phyloP scores from a whole-genome alignment of 2,113 vertebrate species.

The Thamnaconus septentrionalis region DNA sequence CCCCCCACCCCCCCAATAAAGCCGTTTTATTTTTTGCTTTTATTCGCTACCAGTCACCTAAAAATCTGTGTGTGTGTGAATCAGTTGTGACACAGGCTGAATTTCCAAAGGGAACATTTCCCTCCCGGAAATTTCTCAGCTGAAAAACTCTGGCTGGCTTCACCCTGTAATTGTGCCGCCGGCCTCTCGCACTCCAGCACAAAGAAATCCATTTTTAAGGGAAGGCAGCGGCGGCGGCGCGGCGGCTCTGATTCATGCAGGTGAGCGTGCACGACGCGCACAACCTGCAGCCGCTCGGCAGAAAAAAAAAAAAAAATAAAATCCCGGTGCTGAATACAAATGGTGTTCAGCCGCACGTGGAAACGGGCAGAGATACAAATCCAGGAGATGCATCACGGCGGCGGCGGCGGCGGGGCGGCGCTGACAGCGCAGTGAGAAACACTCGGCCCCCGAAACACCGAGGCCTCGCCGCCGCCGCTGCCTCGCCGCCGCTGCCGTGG shows the following conservation, averaged over 20 bases:
- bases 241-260: not conserved
- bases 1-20: no score
- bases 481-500: conserved; percentile 15
- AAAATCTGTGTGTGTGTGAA: no score
- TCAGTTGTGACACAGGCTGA: no score
- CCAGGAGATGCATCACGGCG: conserved; percentile 61
- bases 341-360: conserved; percentile 56
- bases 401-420: conserved; percentile 2
- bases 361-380: conserved; percentile 53
- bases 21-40: no score
- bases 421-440: conserved; percentile 67
- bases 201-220: not conserved
- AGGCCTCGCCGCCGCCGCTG: not conserved
- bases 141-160: no score
- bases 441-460: conserved; percentile 42
- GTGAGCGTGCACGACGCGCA: conserved; percentile 40
- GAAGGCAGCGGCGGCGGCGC: not conserved
- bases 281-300: conserved; percentile 15
- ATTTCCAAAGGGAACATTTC: no score
- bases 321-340: conserved; percentile 44
- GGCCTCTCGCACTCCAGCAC: no score
- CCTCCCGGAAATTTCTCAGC: no score
- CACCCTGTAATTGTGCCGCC: no score
- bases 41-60: no score
- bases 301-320: conserved; percentile 22